These are phyloP conservation scores for Halocaridina rubra DNA, from an alignment of 2,888 invertebrate genomes.

Conservation along the genomic window DNA sequence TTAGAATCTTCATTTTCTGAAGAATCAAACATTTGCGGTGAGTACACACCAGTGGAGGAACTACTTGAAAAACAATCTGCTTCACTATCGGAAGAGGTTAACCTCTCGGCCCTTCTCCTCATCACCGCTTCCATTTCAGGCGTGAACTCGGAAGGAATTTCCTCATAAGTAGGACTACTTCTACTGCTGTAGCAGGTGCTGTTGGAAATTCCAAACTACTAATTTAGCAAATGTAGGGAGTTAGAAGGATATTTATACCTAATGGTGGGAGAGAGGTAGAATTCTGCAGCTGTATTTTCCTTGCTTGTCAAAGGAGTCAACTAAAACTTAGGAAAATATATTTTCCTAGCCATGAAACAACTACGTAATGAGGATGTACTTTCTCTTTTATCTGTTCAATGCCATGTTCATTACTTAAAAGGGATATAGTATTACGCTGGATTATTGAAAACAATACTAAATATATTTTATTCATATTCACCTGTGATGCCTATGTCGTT, in stretches of 20 bases:
- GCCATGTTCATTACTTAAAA: no score
- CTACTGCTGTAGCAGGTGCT: slow-evolving; percentile 43
- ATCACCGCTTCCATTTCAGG: slow-evolving; percentile 53
- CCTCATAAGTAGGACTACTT: slow-evolving; percentile 38
- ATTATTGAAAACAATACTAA: neutral
- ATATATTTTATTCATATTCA: neutral
- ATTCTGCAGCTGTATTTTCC: no score
- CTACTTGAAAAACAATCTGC: slow-evolving; percentile 10
- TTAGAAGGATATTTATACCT: no score
- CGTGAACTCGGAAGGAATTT: slow-evolving; percentile 42
- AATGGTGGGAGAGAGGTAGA: no score
- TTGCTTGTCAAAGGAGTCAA: no score
- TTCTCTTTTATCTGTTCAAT: no score
- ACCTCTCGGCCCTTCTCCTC: slow-evolving; percentile 31
- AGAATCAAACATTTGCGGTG: slow-evolving; percentile 37
- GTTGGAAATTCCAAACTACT: no score
- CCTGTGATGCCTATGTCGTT: slow-evolving; percentile 60
- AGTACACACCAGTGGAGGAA: slow-evolving; percentile 28
- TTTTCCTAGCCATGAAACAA: no score
- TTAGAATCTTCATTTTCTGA: slow-evolving; percentile 51
- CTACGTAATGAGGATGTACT: no score
- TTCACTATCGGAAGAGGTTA: slow-evolving; percentile 35
- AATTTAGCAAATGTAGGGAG: no score
- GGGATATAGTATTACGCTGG: neutral
- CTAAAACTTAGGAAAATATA: no score